Conservation (phyloP, 2,888 invertebrate species). For the Lymantria monacha region DNA sequence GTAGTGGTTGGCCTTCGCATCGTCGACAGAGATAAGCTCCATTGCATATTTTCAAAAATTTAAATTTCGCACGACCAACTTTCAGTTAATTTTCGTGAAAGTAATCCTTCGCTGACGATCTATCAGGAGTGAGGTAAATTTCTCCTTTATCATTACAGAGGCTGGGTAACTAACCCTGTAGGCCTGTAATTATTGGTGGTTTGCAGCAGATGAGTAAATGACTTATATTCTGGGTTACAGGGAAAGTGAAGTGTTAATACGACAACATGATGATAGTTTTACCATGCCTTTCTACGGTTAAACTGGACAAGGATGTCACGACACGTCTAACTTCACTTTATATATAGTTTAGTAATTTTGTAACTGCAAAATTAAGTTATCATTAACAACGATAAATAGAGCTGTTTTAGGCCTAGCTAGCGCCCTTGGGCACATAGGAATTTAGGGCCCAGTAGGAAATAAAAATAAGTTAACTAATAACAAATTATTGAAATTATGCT, state of each 20-base stretch:
- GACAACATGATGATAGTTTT: slow-evolving; percentile 74
- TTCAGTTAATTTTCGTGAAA: slow-evolving; percentile 78
- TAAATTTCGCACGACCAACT: slow-evolving; percentile 72
- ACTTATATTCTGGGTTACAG: slow-evolving; percentile 74
- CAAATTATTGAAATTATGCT: too few relatives aligned
- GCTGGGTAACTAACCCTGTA: slow-evolving; percentile 54
- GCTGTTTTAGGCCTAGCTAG: too few relatives aligned
- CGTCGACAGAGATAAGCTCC: slow-evolving; percentile 39
- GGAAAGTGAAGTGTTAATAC: slow-evolving; percentile 79
- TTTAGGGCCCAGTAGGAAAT: too few relatives aligned
- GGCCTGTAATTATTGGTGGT: slow-evolving; percentile 64
- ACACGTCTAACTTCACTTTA: too few relatives aligned
- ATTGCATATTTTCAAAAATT: slow-evolving; percentile 59
- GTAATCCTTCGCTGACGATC: slow-evolving; percentile 72
- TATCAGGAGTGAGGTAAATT: slow-evolving; percentile 64
- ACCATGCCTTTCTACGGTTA: slow-evolving; percentile 50
- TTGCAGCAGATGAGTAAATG: slow-evolving; percentile 79
- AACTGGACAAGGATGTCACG: slow-evolving; percentile 38
- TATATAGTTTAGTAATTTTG: too few relatives aligned
- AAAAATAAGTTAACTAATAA: too few relatives aligned
- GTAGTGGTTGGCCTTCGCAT: slow-evolving; percentile 62
- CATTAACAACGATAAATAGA: too few relatives aligned
- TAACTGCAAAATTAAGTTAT: too few relatives aligned
- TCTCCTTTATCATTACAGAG: slow-evolving; percentile 61
- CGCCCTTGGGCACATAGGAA: too few relatives aligned